Conservation (phyloP, 2,113 vertebrate genomes). For the Sceloporus tristichus region DNA sequence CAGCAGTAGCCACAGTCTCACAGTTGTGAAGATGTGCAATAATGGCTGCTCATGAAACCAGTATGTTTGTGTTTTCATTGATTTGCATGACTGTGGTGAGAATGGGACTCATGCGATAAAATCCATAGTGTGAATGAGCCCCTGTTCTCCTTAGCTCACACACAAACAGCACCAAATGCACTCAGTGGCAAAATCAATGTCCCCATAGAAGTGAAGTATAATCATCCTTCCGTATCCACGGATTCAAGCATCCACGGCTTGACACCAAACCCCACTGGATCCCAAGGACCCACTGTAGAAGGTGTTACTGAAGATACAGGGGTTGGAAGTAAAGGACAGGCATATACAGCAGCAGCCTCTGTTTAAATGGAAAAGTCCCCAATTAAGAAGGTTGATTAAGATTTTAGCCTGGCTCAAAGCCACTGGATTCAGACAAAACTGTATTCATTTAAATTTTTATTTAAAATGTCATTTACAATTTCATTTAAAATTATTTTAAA, state of each 20-base stretch:
- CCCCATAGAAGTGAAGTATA: not conserved
- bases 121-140: no score
- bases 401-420: not conserved
- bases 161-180: not conserved
- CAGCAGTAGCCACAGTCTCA: no score
- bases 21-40: no score
- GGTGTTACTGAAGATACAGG: not conserved
- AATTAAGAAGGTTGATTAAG: slow-evolving; percentile 33
- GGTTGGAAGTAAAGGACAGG: not conserved
- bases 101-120: no score
- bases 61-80: no score
- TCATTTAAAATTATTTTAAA: slow-evolving; percentile 10
- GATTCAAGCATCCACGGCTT: no score
- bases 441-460: not conserved
- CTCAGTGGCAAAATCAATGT: not conserved
- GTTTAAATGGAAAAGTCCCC: not conserved
- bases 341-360: not conserved
- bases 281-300: no score
- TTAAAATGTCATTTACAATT: not conserved
- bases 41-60: no score
- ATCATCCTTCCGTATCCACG: not conserved
- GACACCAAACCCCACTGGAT: no score
- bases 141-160: not conserved
- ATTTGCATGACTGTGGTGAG: no score
- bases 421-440: not conserved